Percentiles rank a stretch among this genome's conserved stretches.
phyloP scores from a whole-genome alignment of 35 echinoderm and acorn worm species.

The Apostichopus californicus region DNA sequence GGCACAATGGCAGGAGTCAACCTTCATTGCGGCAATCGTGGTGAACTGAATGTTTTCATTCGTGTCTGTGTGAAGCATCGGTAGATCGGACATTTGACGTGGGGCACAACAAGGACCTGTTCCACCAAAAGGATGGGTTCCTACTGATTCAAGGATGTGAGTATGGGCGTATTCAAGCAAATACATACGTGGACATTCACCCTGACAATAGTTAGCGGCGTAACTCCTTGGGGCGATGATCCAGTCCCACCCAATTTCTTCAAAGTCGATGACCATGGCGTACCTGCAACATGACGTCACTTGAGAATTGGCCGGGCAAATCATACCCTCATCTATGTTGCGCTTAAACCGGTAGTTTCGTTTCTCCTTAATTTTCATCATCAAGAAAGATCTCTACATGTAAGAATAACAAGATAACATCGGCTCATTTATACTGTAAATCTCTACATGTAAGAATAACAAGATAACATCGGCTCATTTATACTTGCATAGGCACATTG shows the following conservation, averaged over 20 bases:
- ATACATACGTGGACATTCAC: constrained; percentile 70
- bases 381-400: constrained; percentile 67
- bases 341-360: constrained; percentile 50
- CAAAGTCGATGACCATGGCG: constrained; percentile 80
- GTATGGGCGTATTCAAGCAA: constrained; percentile 69
- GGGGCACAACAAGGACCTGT: constrained; percentile 80
- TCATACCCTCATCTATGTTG: constrained; percentile 7
- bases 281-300: constrained; percentile 74
- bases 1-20: constrained; percentile 70
- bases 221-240: constrained; percentile 79
- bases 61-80: constrained; percentile 66
- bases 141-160: constrained; percentile 64
- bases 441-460: constrained; percentile 21
- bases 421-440: background rate
- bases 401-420: too few species aligned
- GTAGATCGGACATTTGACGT: constrained; percentile 54
- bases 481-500: too few species aligned
- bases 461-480: too few species aligned
- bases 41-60: constrained; percentile 69
- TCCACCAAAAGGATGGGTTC: constrained; percentile 17
- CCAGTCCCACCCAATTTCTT: constrained; percentile 92
- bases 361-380: constrained; percentile 60
- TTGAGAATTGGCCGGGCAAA: constrained; percentile 61
- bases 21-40: constrained; percentile 67
- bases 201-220: constrained; percentile 83